phyloP scores from a whole-genome alignment of 1,140 invertebrate genomes.

The Microplitis mediator region DNA sequence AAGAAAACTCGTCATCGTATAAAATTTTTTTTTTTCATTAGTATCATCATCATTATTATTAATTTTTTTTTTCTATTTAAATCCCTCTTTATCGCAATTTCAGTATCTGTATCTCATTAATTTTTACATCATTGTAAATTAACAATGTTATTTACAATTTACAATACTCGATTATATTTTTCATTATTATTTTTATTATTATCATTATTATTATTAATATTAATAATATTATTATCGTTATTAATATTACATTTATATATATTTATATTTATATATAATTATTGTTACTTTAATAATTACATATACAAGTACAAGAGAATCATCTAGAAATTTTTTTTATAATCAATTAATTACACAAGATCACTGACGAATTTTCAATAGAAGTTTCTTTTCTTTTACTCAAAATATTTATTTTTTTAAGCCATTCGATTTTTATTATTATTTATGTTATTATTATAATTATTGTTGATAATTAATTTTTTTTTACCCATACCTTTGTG shows the following conservation, averaged over 20 bases:
- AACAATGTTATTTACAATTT: neutral
- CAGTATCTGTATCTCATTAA: too few relatives aligned
- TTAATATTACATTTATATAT: too few relatives aligned
- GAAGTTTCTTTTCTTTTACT: neutral
- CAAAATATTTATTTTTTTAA: neutral
- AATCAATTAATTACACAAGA: neutral
- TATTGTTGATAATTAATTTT: too few relatives aligned
- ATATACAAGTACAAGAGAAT: neutral
- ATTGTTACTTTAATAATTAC: neutral
- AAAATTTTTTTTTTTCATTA: neutral
- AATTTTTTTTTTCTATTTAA: too few relatives aligned
- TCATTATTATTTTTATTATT: too few relatives aligned
- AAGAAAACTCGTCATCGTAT: slow-evolving; percentile 9
- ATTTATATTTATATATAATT: neutral
- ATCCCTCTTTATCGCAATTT: neutral
- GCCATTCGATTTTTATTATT: neutral
- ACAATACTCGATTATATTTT: too few relatives aligned
- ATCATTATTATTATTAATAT: too few relatives aligned
- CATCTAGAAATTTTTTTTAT: neutral
- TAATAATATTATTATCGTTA: too few relatives aligned
- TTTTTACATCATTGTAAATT: neutral
- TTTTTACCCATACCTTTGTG: too few relatives aligned
- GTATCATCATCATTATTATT: too few relatives aligned
- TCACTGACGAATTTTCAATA: slow-evolving; percentile 7
- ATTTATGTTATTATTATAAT: neutral